phyloP scores from a whole-genome alignment of 2,113 vertebrate species.

The Laterallus jamaicensis region DNA sequence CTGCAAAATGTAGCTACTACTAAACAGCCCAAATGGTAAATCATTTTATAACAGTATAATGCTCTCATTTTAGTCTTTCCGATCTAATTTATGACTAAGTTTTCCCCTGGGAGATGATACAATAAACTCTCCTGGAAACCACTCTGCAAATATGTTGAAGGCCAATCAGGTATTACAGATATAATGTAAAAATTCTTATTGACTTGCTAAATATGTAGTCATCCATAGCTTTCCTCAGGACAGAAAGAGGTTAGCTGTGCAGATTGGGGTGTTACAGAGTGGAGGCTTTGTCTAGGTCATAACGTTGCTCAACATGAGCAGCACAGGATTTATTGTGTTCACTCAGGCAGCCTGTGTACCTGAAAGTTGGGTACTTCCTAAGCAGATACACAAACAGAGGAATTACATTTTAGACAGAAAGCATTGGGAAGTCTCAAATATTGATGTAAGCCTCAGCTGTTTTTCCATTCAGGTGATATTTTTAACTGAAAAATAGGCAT shows the following conservation, averaged over 20 bases:
- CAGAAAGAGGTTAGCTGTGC: background rate
- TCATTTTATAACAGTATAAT: slow-evolving; percentile 3
- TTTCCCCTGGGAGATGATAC: slow-evolving; percentile 25
- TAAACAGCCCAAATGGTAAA: background rate
- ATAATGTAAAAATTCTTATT: background rate
- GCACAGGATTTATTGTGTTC: background rate
- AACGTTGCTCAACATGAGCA: background rate
- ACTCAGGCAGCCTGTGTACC: background rate
- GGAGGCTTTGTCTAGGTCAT: background rate
- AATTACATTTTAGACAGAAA: background rate
- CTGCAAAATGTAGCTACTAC: background rate
- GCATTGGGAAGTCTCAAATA: background rate
- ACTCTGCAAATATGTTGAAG: background rate
- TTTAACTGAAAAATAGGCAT: background rate
- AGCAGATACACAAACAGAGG: background rate
- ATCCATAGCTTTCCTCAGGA: background rate
- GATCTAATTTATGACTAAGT: background rate
- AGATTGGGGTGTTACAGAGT: background rate
- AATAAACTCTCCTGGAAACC: slow-evolving; percentile 1
- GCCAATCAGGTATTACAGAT: background rate
- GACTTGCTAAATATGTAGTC: background rate
- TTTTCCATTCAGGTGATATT: background rate
- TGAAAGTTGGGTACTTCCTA: background rate
- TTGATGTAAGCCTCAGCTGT: background rate
- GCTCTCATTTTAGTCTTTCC: background rate